Conservation (phyloP, 2,888 invertebrate genomes). For the Lingula anatina region DNA sequence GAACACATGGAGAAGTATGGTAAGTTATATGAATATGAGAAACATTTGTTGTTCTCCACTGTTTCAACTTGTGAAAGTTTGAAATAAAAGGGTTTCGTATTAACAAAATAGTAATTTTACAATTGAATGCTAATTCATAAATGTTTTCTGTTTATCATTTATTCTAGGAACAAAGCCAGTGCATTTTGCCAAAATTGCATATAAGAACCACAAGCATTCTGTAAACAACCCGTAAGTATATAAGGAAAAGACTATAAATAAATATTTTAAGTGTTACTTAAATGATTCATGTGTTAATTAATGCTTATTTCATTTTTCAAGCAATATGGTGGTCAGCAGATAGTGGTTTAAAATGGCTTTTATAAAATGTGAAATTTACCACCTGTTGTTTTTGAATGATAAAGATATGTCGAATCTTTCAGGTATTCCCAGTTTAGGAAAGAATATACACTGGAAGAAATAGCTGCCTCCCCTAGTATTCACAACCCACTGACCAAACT, state of each 20-base stretch:
- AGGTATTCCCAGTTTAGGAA: conserved; percentile 89
- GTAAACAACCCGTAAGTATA: conserved; percentile 80
- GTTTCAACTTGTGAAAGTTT: background rate
- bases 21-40: conserved; percentile 21
- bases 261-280: too few species aligned
- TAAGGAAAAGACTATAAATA: too few species aligned
- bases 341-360: too few species aligned
- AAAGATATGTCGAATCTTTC: too few species aligned
- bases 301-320: too few species aligned
- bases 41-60: background rate
- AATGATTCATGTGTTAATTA: too few species aligned
- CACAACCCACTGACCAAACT: conserved; percentile 90
- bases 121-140: background rate
- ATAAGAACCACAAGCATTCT: conserved; percentile 96
- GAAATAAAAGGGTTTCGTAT: background rate
- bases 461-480: conserved; percentile 79
- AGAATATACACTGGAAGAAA: conserved; percentile 85
- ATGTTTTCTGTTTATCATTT: conserved; percentile 1
- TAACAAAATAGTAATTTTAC: background rate
- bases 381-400: too few species aligned
- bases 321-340: too few species aligned
- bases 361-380: too few species aligned
- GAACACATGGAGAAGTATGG: conserved; percentile 96
- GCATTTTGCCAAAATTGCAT: conserved; percentile 95
- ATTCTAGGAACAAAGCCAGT: conserved; percentile 70